These are phyloP conservation scores for Alloplasta piceator DNA, from an alignment of 2,888 invertebrate species.

Conservation along the genomic window DNA sequence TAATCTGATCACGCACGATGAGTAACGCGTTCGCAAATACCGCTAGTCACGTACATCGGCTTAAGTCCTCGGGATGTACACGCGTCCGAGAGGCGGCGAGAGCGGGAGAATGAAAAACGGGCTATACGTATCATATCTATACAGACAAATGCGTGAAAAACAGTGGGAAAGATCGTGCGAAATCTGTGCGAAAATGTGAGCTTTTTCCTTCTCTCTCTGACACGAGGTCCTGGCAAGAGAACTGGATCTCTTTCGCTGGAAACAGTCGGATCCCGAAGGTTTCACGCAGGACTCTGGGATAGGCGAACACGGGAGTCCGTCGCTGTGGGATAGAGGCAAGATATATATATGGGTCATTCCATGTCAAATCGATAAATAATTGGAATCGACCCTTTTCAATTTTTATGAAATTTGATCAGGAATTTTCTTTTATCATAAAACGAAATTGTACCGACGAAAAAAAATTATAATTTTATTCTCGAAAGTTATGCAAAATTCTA, in stretches of 20 bases:
- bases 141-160: constrained; percentile 22
- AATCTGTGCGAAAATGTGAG: constrained; percentile 6
- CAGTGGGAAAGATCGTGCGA: constrained; percentile 34
- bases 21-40: constrained; percentile 79
- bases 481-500: too few species aligned
- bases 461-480: too few species aligned
- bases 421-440: too few species aligned
- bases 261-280: neutral
- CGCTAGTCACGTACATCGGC: constrained; percentile 78
- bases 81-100: constrained; percentile 9
- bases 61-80: constrained; percentile 71
- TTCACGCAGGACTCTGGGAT: constrained; percentile 2
- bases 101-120: constrained; percentile 19
- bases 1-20: constrained; percentile 79
- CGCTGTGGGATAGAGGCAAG: too few species aligned
- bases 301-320: too few species aligned
- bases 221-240: too few species aligned
- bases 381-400: too few species aligned
- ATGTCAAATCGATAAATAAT: too few species aligned
- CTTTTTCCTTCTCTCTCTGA: constrained; percentile 19
- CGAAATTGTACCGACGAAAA: too few species aligned
- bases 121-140: constrained; percentile 1
- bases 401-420: too few species aligned
- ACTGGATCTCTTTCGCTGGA: neutral
- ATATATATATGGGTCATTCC: too few species aligned